These are phyloP conservation scores for Neelides folsomi DNA, from an alignment of 2,888 invertebrate genomes.

Conservation along the genomic window DNA sequence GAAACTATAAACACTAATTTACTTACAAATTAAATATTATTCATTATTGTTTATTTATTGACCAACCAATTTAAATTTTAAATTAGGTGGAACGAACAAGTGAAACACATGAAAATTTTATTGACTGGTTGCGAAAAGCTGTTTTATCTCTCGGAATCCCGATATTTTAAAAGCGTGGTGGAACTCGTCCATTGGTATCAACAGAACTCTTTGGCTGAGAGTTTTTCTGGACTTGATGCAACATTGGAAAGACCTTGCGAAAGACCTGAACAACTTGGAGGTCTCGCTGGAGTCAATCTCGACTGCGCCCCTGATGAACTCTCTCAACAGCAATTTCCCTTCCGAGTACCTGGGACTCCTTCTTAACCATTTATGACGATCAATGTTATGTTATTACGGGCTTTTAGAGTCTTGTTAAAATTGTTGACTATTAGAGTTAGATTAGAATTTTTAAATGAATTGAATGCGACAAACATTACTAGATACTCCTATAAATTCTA, in stretches of 20 bases:
- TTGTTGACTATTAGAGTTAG: too few relatives aligned
- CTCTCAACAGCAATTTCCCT: conserved; percentile 16
- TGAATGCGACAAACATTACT: too few relatives aligned
- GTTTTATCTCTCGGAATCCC: conserved; percentile 75
- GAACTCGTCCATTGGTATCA: conserved; percentile 89
- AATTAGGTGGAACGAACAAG: conserved; percentile 66
- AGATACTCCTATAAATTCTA: too few relatives aligned
- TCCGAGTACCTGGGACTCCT: conserved; percentile 28
- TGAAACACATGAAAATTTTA: conserved; percentile 83
- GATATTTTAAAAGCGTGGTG: conserved; percentile 80
- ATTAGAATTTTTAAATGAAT: too few relatives aligned
- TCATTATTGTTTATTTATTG: background rate
- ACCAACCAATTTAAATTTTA: conserved; percentile 3
- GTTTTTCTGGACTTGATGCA: conserved; percentile 67
- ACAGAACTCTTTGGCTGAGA: conserved; percentile 75
- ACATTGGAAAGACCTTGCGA: conserved; percentile 68
- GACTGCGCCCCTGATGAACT: conserved; percentile 60
- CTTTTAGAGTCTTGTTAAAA: too few relatives aligned
- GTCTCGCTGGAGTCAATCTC: conserved; percentile 40
- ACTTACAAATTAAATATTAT: background rate
- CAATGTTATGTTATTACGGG: background rate
- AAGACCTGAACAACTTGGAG: too few relatives aligned
- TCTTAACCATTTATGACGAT: conserved; percentile 12
- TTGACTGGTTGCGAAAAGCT: conserved; percentile 42
- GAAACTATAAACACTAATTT: too few relatives aligned